Evolutionary conservation across 92 coral and sea anemone species (phyloP).

Genomic region (Micromussa lordhowensis): DNA sequence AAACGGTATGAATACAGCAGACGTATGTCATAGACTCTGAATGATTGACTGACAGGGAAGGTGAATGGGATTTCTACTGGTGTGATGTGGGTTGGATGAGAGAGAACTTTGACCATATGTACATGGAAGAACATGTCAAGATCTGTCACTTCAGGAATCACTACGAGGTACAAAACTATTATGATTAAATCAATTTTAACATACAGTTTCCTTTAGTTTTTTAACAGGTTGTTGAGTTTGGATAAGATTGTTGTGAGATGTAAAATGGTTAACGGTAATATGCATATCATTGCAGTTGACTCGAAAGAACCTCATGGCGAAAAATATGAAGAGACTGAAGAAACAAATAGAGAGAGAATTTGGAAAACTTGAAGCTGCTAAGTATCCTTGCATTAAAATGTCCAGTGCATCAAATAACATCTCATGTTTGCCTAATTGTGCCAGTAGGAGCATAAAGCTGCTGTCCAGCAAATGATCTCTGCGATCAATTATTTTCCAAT

Average conservation of each 20-base stretch:
- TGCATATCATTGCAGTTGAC: slow-evolving; percentile 65
- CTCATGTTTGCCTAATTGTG: no score
- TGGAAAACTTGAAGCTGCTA: slow-evolving; percentile 89
- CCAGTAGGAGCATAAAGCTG: no score
- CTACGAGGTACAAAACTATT: slow-evolving; percentile 71
- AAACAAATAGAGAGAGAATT: slow-evolving; percentile 92
- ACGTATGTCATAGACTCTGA: no score
- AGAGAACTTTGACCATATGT: slow-evolving; percentile 92
- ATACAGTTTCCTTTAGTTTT: no score
- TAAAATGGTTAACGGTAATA: neutral
- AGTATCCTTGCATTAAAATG: slow-evolving; percentile 74
- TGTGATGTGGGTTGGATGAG: slow-evolving; percentile 99
- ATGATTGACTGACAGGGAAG: slow-evolving; percentile 64
- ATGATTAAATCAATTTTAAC: neutral
- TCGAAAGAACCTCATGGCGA: slow-evolving; percentile 96
- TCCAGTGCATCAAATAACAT: no score
- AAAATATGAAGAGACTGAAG: slow-evolving; percentile 86
- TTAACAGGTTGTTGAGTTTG: no score
- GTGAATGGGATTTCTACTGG: slow-evolving; percentile 99
- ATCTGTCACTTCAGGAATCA: slow-evolving; percentile 98
- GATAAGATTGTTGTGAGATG: neutral
- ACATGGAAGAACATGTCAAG: slow-evolving; percentile 98
- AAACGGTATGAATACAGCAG: no score
- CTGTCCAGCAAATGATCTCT: no score
- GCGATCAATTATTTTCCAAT: no score